Percentiles rank a stretch among this genome's conserved stretches.
These are phyloP conservation scores for Arion vulgaris DNA, from an alignment of 1,140 invertebrate genomes.

Conservation along the genomic window DNA sequence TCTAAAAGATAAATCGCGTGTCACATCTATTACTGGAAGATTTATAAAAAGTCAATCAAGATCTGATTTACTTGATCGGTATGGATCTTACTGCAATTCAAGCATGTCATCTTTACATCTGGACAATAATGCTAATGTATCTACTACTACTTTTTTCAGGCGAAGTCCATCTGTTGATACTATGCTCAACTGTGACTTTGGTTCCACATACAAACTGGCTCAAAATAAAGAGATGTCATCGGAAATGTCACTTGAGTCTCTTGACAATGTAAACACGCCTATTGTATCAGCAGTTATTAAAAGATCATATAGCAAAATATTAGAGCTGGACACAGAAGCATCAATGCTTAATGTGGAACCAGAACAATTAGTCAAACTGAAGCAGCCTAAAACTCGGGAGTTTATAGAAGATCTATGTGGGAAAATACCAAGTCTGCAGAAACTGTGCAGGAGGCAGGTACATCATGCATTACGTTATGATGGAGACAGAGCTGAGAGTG, in stretches of 20 bases:
- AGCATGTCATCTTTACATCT: background rate
- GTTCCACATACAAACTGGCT: background rate
- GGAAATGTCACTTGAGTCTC: background rate
- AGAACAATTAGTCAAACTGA: background rate
- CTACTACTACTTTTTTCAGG: background rate
- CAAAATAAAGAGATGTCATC: background rate
- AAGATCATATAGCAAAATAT: background rate
- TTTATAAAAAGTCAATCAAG: background rate
- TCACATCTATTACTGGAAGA: background rate
- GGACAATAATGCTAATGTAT: background rate
- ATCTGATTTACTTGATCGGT: background rate
- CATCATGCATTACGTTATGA: background rate
- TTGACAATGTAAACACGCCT: background rate
- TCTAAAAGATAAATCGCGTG: background rate
- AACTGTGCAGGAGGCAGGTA: background rate
- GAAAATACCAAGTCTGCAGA: background rate
- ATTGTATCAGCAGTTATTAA: no score
- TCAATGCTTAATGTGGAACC: background rate
- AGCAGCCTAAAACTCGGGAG: background rate
- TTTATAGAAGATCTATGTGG: background rate
- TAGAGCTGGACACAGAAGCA: background rate
- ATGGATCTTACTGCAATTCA: background rate
- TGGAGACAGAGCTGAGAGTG: background rate
- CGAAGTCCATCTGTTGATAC: background rate
- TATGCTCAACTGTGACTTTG: background rate